Evolutionary conservation across 2,797 vertebrate genomes (phyloP).

Genomic region (Halcyon chelicuti): DNA sequence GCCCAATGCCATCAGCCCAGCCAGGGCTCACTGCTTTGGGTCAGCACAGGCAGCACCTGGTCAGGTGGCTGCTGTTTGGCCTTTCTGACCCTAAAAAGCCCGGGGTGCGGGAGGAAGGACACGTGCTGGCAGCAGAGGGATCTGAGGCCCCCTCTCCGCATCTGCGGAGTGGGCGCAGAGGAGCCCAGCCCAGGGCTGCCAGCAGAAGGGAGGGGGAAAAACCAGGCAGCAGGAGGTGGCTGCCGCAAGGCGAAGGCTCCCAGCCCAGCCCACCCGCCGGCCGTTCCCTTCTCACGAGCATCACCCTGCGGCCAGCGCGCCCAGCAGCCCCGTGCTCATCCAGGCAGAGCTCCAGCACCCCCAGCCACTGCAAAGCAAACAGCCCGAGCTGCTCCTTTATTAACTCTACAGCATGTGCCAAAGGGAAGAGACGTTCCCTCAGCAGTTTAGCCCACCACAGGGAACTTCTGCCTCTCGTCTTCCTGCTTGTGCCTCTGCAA

Average conservation of each 20-base stretch:
- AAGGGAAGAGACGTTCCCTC: neutral
- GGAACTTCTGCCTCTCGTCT: neutral
- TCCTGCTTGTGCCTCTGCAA: neutral
- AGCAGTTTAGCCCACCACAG: neutral
- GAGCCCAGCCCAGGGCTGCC: neutral
- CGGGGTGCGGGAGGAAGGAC: fast-evolving
- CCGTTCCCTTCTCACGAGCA: constrained; percentile 20
- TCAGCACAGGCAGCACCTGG: neutral
- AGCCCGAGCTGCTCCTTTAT: constrained; percentile 14
- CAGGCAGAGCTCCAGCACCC: neutral
- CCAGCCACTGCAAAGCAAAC: neutral
- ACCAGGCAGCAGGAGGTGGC: fast-evolving
- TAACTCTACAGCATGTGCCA: neutral
- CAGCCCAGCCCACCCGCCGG: fast-evolving
- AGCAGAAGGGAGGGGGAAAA: neutral
- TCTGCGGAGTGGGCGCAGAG: neutral
- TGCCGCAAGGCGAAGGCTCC: neutral
- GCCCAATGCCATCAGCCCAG: neutral
- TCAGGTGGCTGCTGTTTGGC: neutral
- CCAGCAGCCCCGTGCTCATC: fast-evolving
- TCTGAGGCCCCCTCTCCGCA: fast-evolving
- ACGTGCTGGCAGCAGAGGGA: fast-evolving
- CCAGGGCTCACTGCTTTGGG: neutral
- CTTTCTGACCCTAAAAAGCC: neutral
- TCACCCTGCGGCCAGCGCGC: neutral